Evolutionary conservation across 1,140 invertebrate species (phyloP).

Genomic region (Microplitis mediator): DNA sequence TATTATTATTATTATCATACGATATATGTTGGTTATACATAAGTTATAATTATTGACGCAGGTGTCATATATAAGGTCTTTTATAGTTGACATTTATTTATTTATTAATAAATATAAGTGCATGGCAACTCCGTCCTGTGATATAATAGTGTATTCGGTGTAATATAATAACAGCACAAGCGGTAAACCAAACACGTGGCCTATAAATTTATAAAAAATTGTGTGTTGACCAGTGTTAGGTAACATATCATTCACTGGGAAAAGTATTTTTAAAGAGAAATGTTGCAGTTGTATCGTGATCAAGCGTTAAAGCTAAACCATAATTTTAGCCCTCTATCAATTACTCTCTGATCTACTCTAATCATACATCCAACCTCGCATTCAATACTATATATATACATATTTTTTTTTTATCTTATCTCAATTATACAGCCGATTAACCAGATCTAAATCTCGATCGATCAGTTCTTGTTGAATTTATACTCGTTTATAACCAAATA

Average conservation of each 20-base stretch:
- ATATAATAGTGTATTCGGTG: not conserved
- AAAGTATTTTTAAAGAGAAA: slow-evolving; percentile 1
- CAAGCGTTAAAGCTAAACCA: slow-evolving; percentile 19
- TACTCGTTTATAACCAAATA: not conserved
- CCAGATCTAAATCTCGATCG: slow-evolving; percentile 14
- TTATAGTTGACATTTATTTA: no score
- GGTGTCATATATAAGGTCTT: no score
- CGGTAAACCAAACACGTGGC: not conserved
- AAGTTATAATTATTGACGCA: no score
- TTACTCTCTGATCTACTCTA: slow-evolving; percentile 22
- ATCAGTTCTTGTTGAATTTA: not conserved
- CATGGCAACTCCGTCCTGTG: not conserved
- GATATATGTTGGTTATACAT: no score
- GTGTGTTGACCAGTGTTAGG: not conserved
- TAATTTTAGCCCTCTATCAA: slow-evolving; percentile 18
- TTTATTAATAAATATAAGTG: not conserved
- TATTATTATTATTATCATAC: no score
- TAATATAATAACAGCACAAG: not conserved
- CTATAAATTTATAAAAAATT: not conserved
- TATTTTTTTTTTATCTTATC: not conserved
- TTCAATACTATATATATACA: not conserved
- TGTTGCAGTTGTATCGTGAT: not conserved
- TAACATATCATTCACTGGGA: not conserved
- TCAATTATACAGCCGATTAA: not conserved
- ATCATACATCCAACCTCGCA: slow-evolving; percentile 21